Base-by-base conservation (phyloP, 2,113 vertebrate genomes). In the Nerophis lumbriciformis region DNA sequence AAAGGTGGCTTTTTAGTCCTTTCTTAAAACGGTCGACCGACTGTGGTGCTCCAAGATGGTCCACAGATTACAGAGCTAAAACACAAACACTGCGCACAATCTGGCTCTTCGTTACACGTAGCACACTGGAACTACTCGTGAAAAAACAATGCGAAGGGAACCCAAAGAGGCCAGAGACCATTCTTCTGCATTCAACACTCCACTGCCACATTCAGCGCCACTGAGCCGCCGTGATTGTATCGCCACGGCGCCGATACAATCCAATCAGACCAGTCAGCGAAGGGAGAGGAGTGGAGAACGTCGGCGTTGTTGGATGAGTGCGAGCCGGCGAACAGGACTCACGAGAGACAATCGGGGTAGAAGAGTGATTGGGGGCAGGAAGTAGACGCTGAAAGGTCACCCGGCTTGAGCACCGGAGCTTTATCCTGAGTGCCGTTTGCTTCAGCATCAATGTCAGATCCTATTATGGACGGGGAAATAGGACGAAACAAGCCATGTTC, bases 231-330 rank as follows among this genome's bases (percentile, higher is more conserved):
- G 59, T 86, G 87, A 90, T 90, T 89, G 79, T 87, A 90, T 88
- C 87, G 85, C 80, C 76, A 72, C 67, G 63, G 81, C 80, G 69
- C 69, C 58, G 75, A 73, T 75, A 73, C 87, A 88, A 91, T 91
- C 87, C 87, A 83, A 90, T 90, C 88, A 90, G 88, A 87, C 88
- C 83, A 83, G 85, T 82, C 87, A 86, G 83, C 83, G 87, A 83
- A 87, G 81, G 80, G 86, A 88, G 79, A 78, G 78, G 73, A 87
- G 79, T 81, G 76, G 13, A 59, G 59, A 60, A 50, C 71, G 68
- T 65, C 72, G 49, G 53, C 62, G 70, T 62, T 75, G 61, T 66
- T 78, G 76, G 73, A 80, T 67, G 65, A 86, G 81, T 74, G 77
- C 77, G 77, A 83, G 82, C 72, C 82, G 84, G 90, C 84, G 71